Percentiles rank a stretch among this genome's conserved stretches.
These are phyloP conservation scores for Takifugu flavidus DNA, from an alignment of 2,113 vertebrate species.

Conservation along the genomic window DNA sequence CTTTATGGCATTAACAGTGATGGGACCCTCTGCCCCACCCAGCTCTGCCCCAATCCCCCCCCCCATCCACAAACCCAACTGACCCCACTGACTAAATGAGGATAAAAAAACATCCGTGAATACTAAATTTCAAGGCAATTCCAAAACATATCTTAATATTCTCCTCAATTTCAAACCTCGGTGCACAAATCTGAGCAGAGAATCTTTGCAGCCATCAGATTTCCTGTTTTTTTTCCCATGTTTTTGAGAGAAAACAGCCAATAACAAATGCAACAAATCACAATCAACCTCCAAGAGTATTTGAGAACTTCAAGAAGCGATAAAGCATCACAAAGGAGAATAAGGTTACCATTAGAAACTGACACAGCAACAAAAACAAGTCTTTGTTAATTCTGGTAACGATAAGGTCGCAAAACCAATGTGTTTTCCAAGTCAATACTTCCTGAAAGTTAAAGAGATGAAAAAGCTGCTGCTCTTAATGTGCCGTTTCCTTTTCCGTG, in stretches of 20 bases:
- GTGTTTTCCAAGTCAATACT: slow-evolving; percentile 13
- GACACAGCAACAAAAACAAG: not conserved
- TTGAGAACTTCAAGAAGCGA: slow-evolving; percentile 29
- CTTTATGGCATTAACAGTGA: slow-evolving; percentile 12
- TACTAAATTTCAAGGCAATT: too few relatives aligned
- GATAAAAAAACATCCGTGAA: too few relatives aligned
- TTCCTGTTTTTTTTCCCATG: too few relatives aligned
- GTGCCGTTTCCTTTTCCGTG: not conserved
- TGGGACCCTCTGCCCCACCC: slow-evolving; percentile 16
- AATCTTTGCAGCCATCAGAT: too few relatives aligned
- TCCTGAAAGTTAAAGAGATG: slow-evolving; percentile 8
- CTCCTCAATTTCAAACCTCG: too few relatives aligned
- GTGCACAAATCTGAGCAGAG: too few relatives aligned
- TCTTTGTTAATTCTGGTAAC: too few relatives aligned
- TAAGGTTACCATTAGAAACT: slow-evolving; percentile 47
- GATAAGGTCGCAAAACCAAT: too few relatives aligned
- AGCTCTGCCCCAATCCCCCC: not conserved
- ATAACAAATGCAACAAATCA: too few relatives aligned
- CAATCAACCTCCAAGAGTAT: not conserved
- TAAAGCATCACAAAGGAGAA: slow-evolving; percentile 45
- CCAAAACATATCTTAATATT: too few relatives aligned
- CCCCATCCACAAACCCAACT: not conserved
- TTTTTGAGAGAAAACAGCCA: too few relatives aligned
- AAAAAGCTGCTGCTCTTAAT: not conserved
- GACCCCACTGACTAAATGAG: slow-evolving; percentile 7